Percentiles rank a stretch among this genome's conserved stretches.
Conservation (phyloP, 2,113 vertebrate genomes). For the Baryphthengus martii region DNA sequence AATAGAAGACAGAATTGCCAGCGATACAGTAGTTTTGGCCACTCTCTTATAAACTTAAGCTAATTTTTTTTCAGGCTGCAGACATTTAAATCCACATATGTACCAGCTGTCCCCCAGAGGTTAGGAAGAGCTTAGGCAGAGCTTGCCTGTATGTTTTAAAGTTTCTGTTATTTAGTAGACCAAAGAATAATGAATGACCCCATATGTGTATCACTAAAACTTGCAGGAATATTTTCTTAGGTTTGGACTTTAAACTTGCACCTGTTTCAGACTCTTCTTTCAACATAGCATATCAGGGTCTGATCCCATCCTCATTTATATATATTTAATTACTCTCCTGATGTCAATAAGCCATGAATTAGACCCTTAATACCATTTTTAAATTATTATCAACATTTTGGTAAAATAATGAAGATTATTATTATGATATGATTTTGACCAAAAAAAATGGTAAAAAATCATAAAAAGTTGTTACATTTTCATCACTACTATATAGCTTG, state of each 20-base stretch:
- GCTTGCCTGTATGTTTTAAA: background rate
- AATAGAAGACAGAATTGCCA: background rate
- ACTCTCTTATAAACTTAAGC: background rate
- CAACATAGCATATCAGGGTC: background rate
- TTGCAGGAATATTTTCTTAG: background rate
- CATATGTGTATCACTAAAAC: background rate
- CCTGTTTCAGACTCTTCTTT: background rate
- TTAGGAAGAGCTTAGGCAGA: background rate
- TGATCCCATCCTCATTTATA: background rate
- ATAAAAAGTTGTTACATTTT: background rate
- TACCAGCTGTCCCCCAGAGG: background rate
- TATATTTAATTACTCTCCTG: background rate
- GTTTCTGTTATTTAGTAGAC: background rate
- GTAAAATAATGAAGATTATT: background rate
- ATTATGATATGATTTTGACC: background rate
- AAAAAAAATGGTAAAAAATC: background rate
- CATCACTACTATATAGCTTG: background rate
- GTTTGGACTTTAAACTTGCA: background rate
- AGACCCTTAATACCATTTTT: background rate
- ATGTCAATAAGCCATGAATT: background rate
- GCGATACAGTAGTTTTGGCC: background rate
- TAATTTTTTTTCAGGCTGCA: background rate
- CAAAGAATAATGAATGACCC: rapidly evolving
- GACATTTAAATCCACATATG: background rate
- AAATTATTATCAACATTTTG: background rate